Conservation (phyloP, 2,797 vertebrate species). For the Poecilia wingei region DNA sequence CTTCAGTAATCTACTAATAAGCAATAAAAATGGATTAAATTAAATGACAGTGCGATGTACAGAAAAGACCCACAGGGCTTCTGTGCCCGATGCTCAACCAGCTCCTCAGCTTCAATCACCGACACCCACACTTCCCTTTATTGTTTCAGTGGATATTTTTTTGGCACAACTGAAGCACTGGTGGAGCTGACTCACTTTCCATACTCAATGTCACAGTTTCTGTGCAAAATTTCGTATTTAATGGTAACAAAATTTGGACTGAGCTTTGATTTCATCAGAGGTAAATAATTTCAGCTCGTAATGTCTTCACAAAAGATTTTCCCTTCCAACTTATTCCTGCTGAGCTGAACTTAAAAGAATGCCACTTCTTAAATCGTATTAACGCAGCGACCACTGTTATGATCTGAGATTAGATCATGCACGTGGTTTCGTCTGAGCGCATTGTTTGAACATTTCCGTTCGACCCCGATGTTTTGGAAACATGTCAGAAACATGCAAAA, state of each 20-base stretch:
- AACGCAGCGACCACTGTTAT: background rate
- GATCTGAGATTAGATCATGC: background rate
- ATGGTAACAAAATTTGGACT: background rate
- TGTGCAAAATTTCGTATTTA: background rate
- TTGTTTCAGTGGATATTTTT: constrained; percentile 45
- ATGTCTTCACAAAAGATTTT: background rate
- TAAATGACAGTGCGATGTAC: constrained; percentile 82
- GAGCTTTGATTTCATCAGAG: background rate
- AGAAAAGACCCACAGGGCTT: constrained; percentile 58
- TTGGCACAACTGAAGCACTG: constrained; percentile 72
- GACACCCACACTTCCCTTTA: constrained; percentile 23
- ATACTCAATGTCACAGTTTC: background rate
- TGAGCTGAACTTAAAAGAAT: background rate
- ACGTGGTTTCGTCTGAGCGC: background rate
- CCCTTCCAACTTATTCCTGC: background rate
- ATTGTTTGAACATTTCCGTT: background rate
- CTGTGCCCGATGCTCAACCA: constrained; percentile 28
- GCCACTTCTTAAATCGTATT: background rate
- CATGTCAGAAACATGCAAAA: background rate
- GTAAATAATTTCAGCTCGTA: background rate
- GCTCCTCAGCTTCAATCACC: constrained; percentile 19
- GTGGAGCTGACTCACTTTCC: constrained; percentile 32
- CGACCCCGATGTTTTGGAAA: background rate
- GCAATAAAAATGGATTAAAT: constrained; percentile 52
- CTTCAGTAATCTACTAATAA: constrained; percentile 51